Evolutionary conservation across 2,888 invertebrate genomes (phyloP).

Genomic region (Corbicula japonica): DNA sequence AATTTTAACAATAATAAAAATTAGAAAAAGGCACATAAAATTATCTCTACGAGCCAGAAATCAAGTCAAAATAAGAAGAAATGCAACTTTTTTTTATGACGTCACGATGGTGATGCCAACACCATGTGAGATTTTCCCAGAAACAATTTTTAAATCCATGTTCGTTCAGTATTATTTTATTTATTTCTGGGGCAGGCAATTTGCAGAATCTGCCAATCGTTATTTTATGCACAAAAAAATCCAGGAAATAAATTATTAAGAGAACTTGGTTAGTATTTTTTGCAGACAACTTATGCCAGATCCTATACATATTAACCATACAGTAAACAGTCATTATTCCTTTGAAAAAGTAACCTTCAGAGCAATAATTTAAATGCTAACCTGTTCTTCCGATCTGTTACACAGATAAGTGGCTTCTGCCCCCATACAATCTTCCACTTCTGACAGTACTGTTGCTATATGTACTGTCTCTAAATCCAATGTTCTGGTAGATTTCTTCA

Average conservation of each 20-base stretch:
- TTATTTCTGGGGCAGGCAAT: too few species aligned
- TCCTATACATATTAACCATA: too few species aligned
- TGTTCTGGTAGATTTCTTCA: neutral
- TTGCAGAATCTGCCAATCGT: too few species aligned
- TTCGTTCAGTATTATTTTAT: too few species aligned
- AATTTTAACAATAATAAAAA: conserved; percentile 12
- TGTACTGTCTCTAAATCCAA: conserved; percentile 32
- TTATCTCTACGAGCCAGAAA: neutral
- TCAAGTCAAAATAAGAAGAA: neutral
- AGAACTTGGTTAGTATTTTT: too few species aligned
- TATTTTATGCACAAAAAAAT: too few species aligned
- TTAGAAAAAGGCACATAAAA: neutral
- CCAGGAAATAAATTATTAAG: too few species aligned
- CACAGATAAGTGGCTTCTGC: conserved; percentile 53
- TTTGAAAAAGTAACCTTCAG: neutral
- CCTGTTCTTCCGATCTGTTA: conserved; percentile 42
- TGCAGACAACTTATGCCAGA: too few species aligned
- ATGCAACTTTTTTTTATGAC: too few species aligned
- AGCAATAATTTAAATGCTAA: conserved; percentile 1
- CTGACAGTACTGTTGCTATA: conserved; percentile 51
- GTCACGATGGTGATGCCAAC: too few species aligned
- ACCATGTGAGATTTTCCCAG: too few species aligned
- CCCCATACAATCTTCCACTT: conserved; percentile 55
- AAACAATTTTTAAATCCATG: too few species aligned
- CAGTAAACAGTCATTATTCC: neutral